A percentile compares a stretch with the other conserved stretches of the same genome.
Evolutionary conservation across 2,113 vertebrate species (phyloP).

Genomic region (Salvelinus namaycush): DNA sequence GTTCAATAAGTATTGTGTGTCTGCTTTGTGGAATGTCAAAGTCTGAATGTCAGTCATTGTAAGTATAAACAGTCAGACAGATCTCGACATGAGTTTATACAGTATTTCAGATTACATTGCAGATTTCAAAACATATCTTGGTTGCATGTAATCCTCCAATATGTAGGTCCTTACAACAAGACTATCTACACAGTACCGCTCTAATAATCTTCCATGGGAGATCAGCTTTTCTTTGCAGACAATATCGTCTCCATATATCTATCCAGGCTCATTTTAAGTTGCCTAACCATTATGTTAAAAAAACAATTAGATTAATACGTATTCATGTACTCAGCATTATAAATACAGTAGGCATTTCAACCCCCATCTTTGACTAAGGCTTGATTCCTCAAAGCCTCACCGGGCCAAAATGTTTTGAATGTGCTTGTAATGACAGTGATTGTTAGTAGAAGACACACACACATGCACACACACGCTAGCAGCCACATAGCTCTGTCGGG

Average conservation of each 20-base stretch:
- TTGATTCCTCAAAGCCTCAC: not conserved
- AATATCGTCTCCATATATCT: slow-evolving; percentile 48
- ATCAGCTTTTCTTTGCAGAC: slow-evolving; percentile 45
- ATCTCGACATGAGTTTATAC: slow-evolving; percentile 28
- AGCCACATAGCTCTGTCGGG: slow-evolving; percentile 11
- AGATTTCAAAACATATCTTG: slow-evolving; percentile 28
- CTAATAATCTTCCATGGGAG: slow-evolving; percentile 32
- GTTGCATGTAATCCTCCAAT: slow-evolving; percentile 36
- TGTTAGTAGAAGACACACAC: not conserved
- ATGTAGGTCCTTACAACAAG: slow-evolving; percentile 24
- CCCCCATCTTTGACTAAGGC: not conserved
- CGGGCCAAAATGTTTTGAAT: slow-evolving; percentile 10
- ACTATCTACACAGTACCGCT: slow-evolving; percentile 20
- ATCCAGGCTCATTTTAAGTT: slow-evolving; percentile 53
- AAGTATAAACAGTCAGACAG: slow-evolving; percentile 25
- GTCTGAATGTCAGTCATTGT: slow-evolving; percentile 49
- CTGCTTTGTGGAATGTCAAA: slow-evolving; percentile 53
- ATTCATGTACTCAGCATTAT: slow-evolving; percentile 5
- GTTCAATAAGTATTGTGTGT: slow-evolving; percentile 30
- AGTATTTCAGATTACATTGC: slow-evolving; percentile 32
- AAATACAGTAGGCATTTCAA: not conserved
- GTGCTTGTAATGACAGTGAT: slow-evolving; percentile 6
- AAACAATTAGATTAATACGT: slow-evolving; percentile 13
- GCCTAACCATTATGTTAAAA: slow-evolving; percentile 60
- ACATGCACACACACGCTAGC: slow-evolving; percentile 12